Evolutionary conservation across 2,797 vertebrate species (phyloP).

Genomic region (Macropus fuliginosus): DNA sequence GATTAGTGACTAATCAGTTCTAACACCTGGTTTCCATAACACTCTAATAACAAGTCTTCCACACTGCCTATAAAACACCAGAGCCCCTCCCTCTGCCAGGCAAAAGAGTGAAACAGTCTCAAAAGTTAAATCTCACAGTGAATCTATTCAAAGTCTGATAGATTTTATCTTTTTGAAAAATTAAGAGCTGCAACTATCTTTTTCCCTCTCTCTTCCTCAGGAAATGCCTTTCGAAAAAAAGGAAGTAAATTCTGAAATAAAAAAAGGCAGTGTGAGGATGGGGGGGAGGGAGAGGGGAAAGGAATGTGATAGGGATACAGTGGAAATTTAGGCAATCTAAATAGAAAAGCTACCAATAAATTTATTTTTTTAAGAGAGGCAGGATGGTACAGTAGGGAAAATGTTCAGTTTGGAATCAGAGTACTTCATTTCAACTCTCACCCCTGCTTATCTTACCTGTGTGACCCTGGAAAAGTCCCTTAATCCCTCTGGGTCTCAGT

Average conservation of each 20-base stretch:
- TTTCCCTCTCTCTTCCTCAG: neutral
- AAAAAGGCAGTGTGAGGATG: neutral
- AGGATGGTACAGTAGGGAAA: neutral
- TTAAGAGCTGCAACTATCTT: neutral
- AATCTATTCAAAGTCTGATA: slow-evolving; percentile 26
- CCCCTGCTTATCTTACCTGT: neutral
- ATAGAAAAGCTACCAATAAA: neutral
- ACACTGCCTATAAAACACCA: slow-evolving; percentile 56
- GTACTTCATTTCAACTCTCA: neutral
- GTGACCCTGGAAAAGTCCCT: neutral
- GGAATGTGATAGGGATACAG: too few species aligned
- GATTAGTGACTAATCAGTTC: slow-evolving; percentile 74
- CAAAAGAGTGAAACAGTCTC: slow-evolving; percentile 33
- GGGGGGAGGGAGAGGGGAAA: neutral
- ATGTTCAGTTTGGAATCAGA: neutral
- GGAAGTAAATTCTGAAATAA: slow-evolving; percentile 10
- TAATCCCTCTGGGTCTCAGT: neutral
- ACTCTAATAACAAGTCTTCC: slow-evolving; percentile 57
- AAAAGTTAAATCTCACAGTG: slow-evolving; percentile 40
- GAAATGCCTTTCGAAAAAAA: neutral
- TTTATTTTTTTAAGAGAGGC: neutral
- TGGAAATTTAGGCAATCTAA: neutral
- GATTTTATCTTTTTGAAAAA: slow-evolving; percentile 55
- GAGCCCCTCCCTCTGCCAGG: slow-evolving; percentile 53
- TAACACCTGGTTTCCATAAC: slow-evolving; percentile 73